Conservation (phyloP, 2,797 vertebrate genomes). For the Sitta carolinensis region DNA sequence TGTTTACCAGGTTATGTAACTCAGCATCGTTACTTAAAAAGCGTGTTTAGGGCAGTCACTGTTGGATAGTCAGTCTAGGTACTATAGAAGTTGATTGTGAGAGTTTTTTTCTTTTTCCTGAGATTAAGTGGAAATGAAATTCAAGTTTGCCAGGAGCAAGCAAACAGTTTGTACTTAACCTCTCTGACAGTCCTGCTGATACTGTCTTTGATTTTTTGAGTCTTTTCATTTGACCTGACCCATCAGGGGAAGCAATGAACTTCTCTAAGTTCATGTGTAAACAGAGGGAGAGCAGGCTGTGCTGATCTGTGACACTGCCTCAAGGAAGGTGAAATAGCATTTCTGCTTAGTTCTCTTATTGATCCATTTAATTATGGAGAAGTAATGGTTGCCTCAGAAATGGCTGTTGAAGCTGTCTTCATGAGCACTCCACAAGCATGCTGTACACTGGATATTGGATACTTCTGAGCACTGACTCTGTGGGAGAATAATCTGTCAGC, state of each 20-base stretch:
- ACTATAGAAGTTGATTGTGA: background rate
- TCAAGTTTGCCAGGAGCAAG: background rate
- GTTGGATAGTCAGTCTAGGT: background rate
- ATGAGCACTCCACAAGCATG: background rate
- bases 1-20: background rate
- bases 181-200: background rate
- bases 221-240: conserved; percentile 7
- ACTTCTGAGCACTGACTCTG: background rate
- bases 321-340: background rate
- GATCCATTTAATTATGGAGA: background rate
- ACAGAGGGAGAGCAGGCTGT: background rate
- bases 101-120: background rate
- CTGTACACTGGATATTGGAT: background rate
- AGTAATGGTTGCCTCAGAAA: background rate
- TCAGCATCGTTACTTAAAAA: background rate
- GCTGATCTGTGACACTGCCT: background rate
- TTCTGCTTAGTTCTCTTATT: background rate
- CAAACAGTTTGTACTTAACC: background rate
- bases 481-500: background rate
- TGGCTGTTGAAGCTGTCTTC: background rate
- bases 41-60: background rate
- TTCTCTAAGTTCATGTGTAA: background rate
- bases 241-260: background rate
- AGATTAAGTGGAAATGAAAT: background rate
- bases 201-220: conserved; percentile 3